Evolutionary conservation across 2,888 invertebrate species (phyloP), one percentile per base, ranked within the genome.

Genomic region (Melanophora roralis): DNA sequence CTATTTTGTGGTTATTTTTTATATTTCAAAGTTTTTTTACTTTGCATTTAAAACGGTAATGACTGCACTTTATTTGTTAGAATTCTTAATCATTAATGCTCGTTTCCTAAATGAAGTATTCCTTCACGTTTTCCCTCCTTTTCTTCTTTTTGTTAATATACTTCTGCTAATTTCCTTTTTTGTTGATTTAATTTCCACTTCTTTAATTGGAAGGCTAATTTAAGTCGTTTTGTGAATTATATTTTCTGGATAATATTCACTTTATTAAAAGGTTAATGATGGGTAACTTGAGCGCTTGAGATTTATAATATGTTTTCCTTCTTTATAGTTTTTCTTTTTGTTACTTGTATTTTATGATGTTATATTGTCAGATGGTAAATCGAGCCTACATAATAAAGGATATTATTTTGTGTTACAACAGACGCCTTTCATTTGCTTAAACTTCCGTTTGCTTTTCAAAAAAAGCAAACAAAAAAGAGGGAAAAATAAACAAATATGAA

Each of bases 401-500:
- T 36, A 45, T 59, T 53, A 53, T 43, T 51, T 51, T 72, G 71
- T 72, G 71, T 72, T 40, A 62, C 51, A 62, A 53, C 32, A 72
- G 62, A 72, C 62, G 71, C 60, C 53, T 71, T 71, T 71, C 43
- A 71, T 53, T 71, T 60, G 34, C 53, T 71, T 62, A 32, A 62
- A 53, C 60, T 71, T 71, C 60, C 71, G 60, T 60, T 71, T 53
- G 71, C n/a, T 43, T 43, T 36, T 36, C 55, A 23, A 21, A 64
- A 64, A 12, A 23, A 49, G n/a, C 21, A 23, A 19, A 1, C 6
- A 11, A 34, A 49, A 49, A 8, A 57, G 47, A 57, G n/a, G 12
- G 36, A 19, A 11, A 43, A 16, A 47, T 6, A 47, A 27, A 45
- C n/a, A 36, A 40, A 14, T 45, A 47, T n/a, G 12, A 16, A 11